Evolutionary conservation across 2,888 invertebrate species (phyloP), one percentile per base, ranked within the genome.

Genomic region (Hypomecis punctinalis): DNA sequence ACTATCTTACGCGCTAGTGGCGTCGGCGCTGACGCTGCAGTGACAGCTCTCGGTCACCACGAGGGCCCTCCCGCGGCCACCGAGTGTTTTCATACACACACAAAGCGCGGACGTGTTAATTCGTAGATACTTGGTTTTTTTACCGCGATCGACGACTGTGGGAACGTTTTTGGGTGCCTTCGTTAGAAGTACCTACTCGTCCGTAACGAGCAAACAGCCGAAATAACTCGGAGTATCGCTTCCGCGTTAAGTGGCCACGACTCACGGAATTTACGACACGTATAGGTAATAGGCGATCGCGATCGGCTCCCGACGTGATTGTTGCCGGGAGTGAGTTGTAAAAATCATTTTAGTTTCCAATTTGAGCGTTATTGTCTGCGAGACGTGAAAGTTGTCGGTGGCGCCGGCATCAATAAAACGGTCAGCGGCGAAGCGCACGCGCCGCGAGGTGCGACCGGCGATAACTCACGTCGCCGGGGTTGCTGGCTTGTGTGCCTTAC

Each of bases 71-170:
- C 76, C 81, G 80, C 71, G 82, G 82, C 86, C 84, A 80, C 87
- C 84, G 86, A 91, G 91, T 91, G 92, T 92, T 92, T 92, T 92
- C 90, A 83, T 91, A 91, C 88, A 90, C 88, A 90, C 88, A 89
- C 89, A 88, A 83, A 85, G 84, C 83, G 79, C 86, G 83, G 90
- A 93, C 91, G 93, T 93, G 93, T 93, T 93, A 93, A 93, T 93
- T 93, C 91, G 85, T 91, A 91, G 92, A 91, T 86, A 91, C 86
- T 89, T 86, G 85, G 86, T 86, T 89, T 91, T 57, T 91, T 91
- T 88, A 90, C 87, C 81, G 86, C 83, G 78, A 90, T 91, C 89
- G 92, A 90, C 88, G 91, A 91, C 91, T 92, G 93, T 93, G 93
- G 93, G 93, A 93, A 93, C 83, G 80, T 83, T 90, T 88, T 89